Conservation (phyloP, 2,113 vertebrate genomes). For the Danionella cerebrum region DNA sequence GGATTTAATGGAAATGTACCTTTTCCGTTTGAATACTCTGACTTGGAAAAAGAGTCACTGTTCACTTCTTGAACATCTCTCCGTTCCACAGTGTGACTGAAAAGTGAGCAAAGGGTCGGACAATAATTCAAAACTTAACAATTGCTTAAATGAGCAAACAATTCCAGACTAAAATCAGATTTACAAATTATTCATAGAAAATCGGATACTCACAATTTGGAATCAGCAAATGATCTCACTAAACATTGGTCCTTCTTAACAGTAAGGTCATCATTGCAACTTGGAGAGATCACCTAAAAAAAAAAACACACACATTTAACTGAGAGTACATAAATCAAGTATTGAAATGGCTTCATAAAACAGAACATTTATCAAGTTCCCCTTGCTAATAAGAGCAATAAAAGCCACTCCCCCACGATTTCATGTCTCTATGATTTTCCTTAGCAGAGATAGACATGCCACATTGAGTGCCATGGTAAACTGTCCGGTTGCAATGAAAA, state of each 20-base stretch:
- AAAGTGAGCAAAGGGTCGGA: slow-evolving; percentile 16
- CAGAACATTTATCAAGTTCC: too few species aligned
- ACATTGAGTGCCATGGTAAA: too few species aligned
- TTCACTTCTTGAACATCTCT: slow-evolving; percentile 78
- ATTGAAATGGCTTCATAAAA: not conserved
- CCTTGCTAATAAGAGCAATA: too few species aligned
- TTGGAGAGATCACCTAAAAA: slow-evolving; percentile 86
- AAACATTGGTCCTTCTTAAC: slow-evolving; percentile 98
- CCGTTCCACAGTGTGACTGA: slow-evolving; percentile 79
- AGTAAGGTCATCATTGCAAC: slow-evolving; percentile 85
- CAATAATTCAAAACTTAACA: not conserved
- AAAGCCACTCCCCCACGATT: too few species aligned
- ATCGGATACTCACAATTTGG: slow-evolving; percentile 95
- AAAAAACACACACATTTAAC: too few species aligned
- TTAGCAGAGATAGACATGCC: too few species aligned
- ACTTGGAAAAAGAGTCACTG: slow-evolving; percentile 62
- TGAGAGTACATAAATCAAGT: too few species aligned
- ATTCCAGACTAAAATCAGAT: too few species aligned
- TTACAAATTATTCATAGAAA: too few species aligned
- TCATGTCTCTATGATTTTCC: too few species aligned
- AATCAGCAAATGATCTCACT: slow-evolving; percentile 88
- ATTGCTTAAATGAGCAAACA: not conserved
- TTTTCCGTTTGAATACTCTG: slow-evolving; percentile 70
- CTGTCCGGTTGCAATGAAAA: too few species aligned
- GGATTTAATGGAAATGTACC: slow-evolving; percentile 57